Percentiles rank a stretch among this genome's conserved stretches.
Evolutionary conservation across 2,113 vertebrate genomes (phyloP).

Genomic region (Cervus canadensis): DNA sequence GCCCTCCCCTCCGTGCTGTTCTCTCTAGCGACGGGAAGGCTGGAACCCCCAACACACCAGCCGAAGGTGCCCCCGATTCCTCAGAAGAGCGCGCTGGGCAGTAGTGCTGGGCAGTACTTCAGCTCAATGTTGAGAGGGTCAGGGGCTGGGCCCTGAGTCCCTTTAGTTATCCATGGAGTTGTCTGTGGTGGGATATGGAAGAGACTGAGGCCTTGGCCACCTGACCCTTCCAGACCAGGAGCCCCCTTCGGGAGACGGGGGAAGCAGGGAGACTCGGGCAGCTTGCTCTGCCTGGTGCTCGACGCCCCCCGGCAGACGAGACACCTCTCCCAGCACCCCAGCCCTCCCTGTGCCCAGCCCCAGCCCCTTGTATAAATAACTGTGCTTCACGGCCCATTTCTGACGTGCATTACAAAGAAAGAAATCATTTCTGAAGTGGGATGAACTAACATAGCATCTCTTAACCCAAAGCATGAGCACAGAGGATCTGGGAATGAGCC

Average conservation of each 20-base stretch:
- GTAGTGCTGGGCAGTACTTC: not conserved
- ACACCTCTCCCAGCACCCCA: not conserved
- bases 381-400: not conserved
- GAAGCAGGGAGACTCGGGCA: not conserved
- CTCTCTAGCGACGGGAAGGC: not conserved
- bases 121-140: accelerated
- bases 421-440: not conserved
- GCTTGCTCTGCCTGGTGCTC: not conserved
- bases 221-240: not conserved
- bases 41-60: not conserved
- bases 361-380: not conserved
- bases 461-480: not conserved
- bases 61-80: accelerated
- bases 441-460: not conserved
- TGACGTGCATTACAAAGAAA: not conserved
- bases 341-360: not conserved
- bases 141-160: not conserved
- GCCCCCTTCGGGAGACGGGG: not conserved
- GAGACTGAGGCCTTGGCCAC: not conserved
- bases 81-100: not conserved
- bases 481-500: not conserved
- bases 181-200: not conserved
- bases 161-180: not conserved
- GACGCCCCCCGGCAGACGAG: not conserved
- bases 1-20: not conserved